A percentile compares a stretch with the other conserved stretches of the same genome.
Evolutionary conservation across 2,113 vertebrate species (phyloP).

Genomic region (Prunella himalayana): DNA sequence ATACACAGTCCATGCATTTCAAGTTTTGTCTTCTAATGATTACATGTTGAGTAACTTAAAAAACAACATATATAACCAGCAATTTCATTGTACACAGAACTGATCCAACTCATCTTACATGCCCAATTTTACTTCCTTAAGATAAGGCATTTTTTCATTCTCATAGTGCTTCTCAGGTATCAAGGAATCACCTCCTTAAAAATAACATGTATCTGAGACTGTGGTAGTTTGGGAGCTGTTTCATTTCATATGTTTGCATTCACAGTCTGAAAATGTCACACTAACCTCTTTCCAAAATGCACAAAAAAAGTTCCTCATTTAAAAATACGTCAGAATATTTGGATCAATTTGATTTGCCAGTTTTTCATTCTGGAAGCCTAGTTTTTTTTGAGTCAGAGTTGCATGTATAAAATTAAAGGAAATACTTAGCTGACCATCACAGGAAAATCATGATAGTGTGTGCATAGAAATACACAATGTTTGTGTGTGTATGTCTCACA

Average conservation of each 20-base stretch:
- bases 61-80: background rate
- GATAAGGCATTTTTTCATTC: background rate
- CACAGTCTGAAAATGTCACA: background rate
- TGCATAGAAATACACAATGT: background rate
- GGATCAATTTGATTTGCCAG: background rate
- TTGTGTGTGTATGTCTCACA: background rate
- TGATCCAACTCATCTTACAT: accelerated
- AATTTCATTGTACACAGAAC: background rate
- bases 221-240: background rate
- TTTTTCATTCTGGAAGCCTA: background rate
- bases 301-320: background rate
- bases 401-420: background rate
- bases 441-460: background rate
- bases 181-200: background rate
- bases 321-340: background rate
- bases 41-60: background rate
- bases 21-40: background rate
- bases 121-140: background rate
- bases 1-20: background rate
- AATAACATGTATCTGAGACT: background rate
- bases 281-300: background rate
- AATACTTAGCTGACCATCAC: background rate
- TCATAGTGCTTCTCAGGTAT: background rate
- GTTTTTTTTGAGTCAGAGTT: background rate
- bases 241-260: background rate